Percentiles rank a stretch among this genome's conserved stretches.
phyloP scores from a whole-genome alignment of 2,797 vertebrate species.

The Hirundo rustica region DNA sequence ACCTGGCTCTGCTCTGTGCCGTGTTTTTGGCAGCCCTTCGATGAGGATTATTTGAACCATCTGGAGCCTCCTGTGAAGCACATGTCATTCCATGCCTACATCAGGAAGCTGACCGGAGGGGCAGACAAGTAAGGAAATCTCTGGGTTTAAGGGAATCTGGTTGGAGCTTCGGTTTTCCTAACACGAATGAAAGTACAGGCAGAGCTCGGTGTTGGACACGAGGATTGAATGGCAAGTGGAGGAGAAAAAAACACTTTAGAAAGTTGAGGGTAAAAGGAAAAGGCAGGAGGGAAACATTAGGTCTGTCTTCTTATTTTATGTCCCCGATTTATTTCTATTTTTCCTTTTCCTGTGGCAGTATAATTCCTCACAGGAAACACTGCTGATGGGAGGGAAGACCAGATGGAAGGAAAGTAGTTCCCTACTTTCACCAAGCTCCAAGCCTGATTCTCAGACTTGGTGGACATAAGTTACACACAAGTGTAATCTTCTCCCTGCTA shows the following conservation, averaged over 20 bases:
- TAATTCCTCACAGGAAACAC: background rate
- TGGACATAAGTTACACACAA: background rate
- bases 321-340: background rate
- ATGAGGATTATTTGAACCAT: constrained; percentile 99
- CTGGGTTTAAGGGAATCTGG: background rate
- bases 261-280: background rate
- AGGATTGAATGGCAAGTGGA: background rate
- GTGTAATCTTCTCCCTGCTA: background rate
- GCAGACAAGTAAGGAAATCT: constrained; percentile 91
- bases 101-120: constrained; percentile 96
- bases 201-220: background rate
- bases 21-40: constrained; percentile 87
- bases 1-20: constrained; percentile 14
- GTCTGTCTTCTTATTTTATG: background rate
- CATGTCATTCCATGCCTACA: constrained; percentile 99
- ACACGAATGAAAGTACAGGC: background rate
- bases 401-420: background rate
- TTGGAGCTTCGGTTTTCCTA: background rate
- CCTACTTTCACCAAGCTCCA: background rate
- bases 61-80: constrained; percentile 98
- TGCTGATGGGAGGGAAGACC: background rate
- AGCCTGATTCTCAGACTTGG: background rate
- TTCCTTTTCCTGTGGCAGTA: background rate
- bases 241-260: background rate
- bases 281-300: background rate